These are phyloP conservation scores for Lepidotrigona ventralis DNA, from an alignment of 1,140 invertebrate genomes.

Conservation along the genomic window DNA sequence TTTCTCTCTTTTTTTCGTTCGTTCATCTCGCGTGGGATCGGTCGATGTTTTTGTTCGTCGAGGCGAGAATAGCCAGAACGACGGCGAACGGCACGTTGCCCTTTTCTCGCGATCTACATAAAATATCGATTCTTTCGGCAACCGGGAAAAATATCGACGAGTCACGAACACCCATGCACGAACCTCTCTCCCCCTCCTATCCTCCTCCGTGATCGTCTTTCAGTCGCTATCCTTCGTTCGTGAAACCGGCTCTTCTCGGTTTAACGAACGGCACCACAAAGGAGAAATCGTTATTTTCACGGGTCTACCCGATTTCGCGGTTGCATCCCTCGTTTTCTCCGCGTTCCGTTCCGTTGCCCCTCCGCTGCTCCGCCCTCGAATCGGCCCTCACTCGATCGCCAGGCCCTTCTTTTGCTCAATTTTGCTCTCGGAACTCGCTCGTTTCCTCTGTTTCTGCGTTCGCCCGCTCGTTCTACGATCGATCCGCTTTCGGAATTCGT, in stretches of 20 bases:
- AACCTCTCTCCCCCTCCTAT: not conserved
- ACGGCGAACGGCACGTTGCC: constrained; percentile 64
- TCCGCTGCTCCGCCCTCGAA: constrained; percentile 38
- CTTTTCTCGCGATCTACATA: constrained; percentile 72
- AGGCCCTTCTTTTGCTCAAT: constrained; percentile 19
- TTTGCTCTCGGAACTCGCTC: constrained; percentile 11
- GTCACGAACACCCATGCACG: constrained; percentile 66
- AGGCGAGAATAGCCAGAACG: constrained; percentile 61
- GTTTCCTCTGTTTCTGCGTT: not conserved
- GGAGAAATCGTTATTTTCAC: constrained; percentile 76
- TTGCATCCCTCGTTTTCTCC: constrained; percentile 63
- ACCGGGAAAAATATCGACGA: constrained; percentile 68
- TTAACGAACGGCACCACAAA: constrained; percentile 67
- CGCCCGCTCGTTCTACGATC: not conserved
- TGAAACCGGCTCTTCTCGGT: constrained; percentile 59
- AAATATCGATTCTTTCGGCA: constrained; percentile 68
- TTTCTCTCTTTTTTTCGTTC: not conserved
- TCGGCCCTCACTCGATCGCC: constrained; percentile 24
- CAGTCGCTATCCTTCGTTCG: not conserved
- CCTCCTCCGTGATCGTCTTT: not conserved
- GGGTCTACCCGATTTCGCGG: constrained; percentile 71
- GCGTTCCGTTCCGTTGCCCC: constrained; percentile 23
- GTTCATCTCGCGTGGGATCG: constrained; percentile 40
- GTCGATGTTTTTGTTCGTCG: constrained; percentile 57
- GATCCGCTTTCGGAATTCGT: not conserved